Percentiles rank a stretch among this genome's conserved stretches.
Conservation (phyloP, 2,888 invertebrate genomes). For the Flexamia atlantica region DNA sequence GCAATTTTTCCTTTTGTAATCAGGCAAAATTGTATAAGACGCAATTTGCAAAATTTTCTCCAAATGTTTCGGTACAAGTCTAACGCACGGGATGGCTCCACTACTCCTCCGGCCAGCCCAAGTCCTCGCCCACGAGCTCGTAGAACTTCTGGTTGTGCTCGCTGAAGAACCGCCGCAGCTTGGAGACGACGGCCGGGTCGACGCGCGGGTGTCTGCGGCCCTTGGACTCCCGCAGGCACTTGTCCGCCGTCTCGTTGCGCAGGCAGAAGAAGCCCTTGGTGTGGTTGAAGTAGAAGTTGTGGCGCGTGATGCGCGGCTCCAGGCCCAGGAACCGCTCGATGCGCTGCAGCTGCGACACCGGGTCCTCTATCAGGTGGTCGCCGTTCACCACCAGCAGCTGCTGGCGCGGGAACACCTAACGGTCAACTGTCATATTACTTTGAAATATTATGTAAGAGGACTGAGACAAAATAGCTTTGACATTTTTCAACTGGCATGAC, state of each 20-base stretch:
- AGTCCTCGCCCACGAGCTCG: constrained; percentile 93
- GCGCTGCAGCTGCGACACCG: constrained; percentile 90
- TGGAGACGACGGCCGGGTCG: constrained; percentile 83
- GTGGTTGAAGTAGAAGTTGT: constrained; percentile 97
- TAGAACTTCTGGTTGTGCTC: constrained; percentile 96
- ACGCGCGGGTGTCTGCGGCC: constrained; percentile 87
- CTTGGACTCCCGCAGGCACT: constrained; percentile 90
- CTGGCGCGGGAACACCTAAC: constrained; percentile 87
- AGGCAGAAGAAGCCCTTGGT: constrained; percentile 85
- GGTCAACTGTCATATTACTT: no score
- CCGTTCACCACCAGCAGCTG: constrained; percentile 98
- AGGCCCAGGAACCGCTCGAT: constrained; percentile 90
- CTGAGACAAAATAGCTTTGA: no score
- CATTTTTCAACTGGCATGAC: no score
- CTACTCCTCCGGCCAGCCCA: constrained; percentile 96
- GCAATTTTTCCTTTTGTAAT: no score
- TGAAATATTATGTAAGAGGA: no score
- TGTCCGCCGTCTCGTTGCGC: constrained; percentile 78
- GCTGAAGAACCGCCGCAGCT: constrained; percentile 89
- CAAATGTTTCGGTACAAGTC: no score
- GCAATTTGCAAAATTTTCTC: no score
- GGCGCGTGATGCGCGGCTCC: constrained; percentile 81
- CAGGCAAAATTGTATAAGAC: no score
- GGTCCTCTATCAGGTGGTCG: constrained; percentile 93
- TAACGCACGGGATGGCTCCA: constrained; percentile 54